phyloP scores from a whole-genome alignment of 2,113 vertebrate species.

The Embiotoca jacksoni region DNA sequence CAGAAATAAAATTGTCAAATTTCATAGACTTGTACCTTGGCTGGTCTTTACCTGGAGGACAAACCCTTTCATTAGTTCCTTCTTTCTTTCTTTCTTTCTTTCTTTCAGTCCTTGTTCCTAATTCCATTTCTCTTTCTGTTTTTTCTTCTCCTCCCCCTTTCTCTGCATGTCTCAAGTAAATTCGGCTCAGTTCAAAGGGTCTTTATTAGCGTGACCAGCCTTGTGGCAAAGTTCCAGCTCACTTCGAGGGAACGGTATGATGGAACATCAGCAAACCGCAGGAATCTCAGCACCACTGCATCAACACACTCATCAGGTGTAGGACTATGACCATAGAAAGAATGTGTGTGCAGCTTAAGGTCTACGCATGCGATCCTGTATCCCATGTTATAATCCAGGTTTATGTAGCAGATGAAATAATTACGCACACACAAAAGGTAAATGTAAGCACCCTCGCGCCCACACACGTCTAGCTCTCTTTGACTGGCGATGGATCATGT shows the following conservation, averaged over 20 bases:
- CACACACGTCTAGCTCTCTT: conserved; percentile 55
- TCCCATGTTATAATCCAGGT: conserved; percentile 54
- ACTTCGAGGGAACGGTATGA: conserved; percentile 61
- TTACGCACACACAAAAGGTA: conserved; percentile 62
- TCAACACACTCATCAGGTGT: conserved; percentile 67
- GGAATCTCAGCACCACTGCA: conserved; percentile 58
- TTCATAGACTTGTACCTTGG: conserved; percentile 27
- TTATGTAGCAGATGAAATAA: conserved; percentile 57
- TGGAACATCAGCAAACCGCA: conserved; percentile 68
- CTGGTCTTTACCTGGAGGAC: conserved; percentile 63
- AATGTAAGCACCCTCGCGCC: conserved; percentile 49
- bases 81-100: conserved; percentile 44
- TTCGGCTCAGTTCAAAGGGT: conserved; percentile 78
- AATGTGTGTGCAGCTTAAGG: conserved; percentile 5
- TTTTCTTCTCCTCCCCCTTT: conserved; percentile 53
- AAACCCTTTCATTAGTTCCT: conserved; percentile 69
- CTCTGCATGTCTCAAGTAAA: conserved; percentile 66
- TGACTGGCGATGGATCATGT: conserved; percentile 64
- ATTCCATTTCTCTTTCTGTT: conserved; percentile 59
- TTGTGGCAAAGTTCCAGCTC: conserved; percentile 66
- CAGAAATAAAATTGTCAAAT: conserved; percentile 25
- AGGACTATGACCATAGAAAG: conserved; percentile 40
- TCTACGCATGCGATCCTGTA: conserved; percentile 17
- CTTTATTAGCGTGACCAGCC: conserved; percentile 78
- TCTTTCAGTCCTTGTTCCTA: conserved; percentile 63